phyloP scores from a whole-genome alignment of 2,113 vertebrate species.

The Nesogale talazaci region DNA sequence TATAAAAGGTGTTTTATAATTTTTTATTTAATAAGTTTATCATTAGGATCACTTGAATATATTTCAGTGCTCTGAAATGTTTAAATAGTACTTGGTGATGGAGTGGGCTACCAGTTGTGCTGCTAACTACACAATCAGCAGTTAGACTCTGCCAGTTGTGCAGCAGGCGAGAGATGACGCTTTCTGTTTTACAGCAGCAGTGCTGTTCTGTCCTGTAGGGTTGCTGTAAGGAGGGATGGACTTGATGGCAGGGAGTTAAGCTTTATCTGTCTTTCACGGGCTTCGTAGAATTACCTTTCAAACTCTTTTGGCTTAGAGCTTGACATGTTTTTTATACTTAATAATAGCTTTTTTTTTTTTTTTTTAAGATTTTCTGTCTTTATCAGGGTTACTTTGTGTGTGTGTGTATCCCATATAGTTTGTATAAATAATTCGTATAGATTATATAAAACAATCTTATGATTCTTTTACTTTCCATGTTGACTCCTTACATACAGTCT shows the following conservation, averaged over 20 bases:
- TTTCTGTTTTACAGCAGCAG: too few relatives aligned
- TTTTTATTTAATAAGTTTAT: neutral
- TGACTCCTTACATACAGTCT: neutral
- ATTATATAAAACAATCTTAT: neutral
- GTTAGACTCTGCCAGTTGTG: too few relatives aligned
- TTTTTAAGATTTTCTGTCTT: too few relatives aligned
- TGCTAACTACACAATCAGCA: too few relatives aligned
- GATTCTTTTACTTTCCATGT: conserved; percentile 10
- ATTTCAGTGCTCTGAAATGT: neutral
- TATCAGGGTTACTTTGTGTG: too few relatives aligned
- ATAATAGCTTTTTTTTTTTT: neutral
- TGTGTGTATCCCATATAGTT: too few relatives aligned
- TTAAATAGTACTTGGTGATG: conserved; percentile 9
- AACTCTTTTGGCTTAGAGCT: neutral
- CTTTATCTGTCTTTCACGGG: neutral
- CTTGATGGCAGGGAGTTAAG: too few relatives aligned
- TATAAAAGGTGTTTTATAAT: neutral
- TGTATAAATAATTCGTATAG: too few relatives aligned
- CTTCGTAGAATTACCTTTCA: conserved; percentile 26
- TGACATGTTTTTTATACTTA: neutral
- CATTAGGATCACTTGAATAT: neutral
- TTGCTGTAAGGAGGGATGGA: too few relatives aligned
- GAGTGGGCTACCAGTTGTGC: too few relatives aligned
- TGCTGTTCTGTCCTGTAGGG: too few relatives aligned
- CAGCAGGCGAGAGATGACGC: too few relatives aligned